Evolutionary conservation across 2,888 invertebrate species (phyloP), one percentile per base, ranked within the genome.

Genomic region (Tricholauxania praeusta): DNA sequence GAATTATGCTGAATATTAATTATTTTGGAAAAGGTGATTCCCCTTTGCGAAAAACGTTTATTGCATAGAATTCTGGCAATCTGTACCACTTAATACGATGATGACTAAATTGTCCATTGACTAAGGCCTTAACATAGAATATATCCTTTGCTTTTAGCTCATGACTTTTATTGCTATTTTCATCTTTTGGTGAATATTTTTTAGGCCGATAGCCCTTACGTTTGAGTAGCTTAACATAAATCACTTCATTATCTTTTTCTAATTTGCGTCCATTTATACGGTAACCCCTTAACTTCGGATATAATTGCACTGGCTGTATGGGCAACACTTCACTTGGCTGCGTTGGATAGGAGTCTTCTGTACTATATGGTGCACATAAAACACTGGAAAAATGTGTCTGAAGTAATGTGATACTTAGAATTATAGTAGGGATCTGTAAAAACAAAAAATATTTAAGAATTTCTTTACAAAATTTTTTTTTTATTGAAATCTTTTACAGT

Each of bases 21-120:
- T 53, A 14, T 17, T 53, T 28, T 57, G 22, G 22, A 22, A 17
- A n/a, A 6, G 22, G 55, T 6, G 12, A 8, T 22, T 69, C 78
- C 3, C 71, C 79, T 51, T 80, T 83, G 64, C 80, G 81, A 32
- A 80, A 84, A 17, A 84, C 81, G 64, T 79, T 83, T 77, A 84
- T 83, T 70, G 85, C 84, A 79, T 82, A 84, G 74, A 85, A 85
- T 74, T 85, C 83, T 1, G 85, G 85, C 48, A 85, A 72, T 64
- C 83, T 82, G 70, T 83, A 85, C 8, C 82, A 76, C 76, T 83
- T 85, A 22, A 85, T 66, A 7, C 84, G 84, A 39, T 82, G 81
- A 66, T 83, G 80, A 71, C 83, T 85, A 66, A 85, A 85, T n/a
- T 83, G 82, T 0, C 85, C 85, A 66, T 85, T 85, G 48, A 80